These are phyloP conservation scores for Berghia stephanieae DNA, from an alignment of 1,140 invertebrate genomes.

Conservation along the genomic window DNA sequence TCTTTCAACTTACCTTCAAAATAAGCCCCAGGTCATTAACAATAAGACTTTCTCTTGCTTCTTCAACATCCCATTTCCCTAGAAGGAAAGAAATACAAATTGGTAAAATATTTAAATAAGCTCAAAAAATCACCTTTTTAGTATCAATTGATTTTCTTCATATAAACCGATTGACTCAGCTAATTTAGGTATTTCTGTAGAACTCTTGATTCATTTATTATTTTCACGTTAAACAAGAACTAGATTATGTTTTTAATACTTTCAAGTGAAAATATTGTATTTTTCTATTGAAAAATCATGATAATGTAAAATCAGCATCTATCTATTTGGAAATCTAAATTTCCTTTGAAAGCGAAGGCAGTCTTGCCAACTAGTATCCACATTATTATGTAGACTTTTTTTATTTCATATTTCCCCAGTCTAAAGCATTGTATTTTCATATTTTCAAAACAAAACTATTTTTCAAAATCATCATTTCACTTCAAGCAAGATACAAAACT, in stretches of 20 bases:
- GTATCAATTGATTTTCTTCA: conserved; percentile 1
- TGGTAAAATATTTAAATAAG: not conserved
- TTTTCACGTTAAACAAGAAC: not conserved
- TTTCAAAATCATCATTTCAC: too few species aligned
- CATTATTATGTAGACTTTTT: too few species aligned
- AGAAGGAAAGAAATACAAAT: conserved; percentile 19
- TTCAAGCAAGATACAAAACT: too few species aligned
- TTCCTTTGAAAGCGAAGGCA: too few species aligned
- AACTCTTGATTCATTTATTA: not conserved
- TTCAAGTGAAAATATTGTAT: not conserved
- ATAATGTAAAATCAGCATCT: not conserved
- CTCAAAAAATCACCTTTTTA: not conserved
- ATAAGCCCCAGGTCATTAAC: conserved; percentile 88
- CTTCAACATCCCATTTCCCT: conserved; percentile 79
- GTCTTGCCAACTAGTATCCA: too few species aligned
- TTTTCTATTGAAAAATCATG: not conserved
- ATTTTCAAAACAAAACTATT: too few species aligned
- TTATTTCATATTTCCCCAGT: too few species aligned
- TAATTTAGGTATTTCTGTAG: too few species aligned
- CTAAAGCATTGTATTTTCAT: too few species aligned
- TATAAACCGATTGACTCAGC: not conserved
- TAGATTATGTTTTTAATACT: not conserved
- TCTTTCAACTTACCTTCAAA: conserved; percentile 72
- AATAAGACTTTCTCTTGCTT: conserved; percentile 79
- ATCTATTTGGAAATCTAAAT: too few species aligned